These are phyloP conservation scores for Cebidichthys violaceus DNA, from an alignment of 2,113 vertebrate genomes.

Conservation along the genomic window DNA sequence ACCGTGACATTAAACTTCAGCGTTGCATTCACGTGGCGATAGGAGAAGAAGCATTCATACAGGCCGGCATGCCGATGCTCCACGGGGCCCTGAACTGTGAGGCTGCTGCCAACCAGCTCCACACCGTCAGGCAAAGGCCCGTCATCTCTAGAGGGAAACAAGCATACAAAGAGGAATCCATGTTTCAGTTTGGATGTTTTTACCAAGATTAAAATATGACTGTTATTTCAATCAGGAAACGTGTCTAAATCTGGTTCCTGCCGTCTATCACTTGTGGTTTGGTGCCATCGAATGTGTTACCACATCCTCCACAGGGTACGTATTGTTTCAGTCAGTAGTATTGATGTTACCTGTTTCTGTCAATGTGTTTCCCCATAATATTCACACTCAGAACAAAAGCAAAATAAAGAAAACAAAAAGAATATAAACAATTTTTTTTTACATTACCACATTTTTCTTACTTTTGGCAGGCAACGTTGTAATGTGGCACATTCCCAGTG, in stretches of 20 bases:
- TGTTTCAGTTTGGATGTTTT: background rate
- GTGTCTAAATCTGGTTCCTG: conserved; percentile 41
- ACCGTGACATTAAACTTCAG: conserved; percentile 72
- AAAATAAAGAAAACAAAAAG: background rate
- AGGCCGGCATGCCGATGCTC: conserved; percentile 61
- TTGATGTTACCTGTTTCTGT: background rate
- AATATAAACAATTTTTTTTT: background rate
- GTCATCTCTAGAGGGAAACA: conserved; percentile 56
- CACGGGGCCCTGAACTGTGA: conserved; percentile 66
- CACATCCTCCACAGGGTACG: conserved; percentile 63
- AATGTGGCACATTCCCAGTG: conserved; percentile 74
- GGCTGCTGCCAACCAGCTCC: conserved; percentile 45
- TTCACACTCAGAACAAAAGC: background rate
- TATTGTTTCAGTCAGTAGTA: conserved; percentile 19
- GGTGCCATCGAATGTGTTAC: conserved; percentile 52
- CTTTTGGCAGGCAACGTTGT: conserved; percentile 76
- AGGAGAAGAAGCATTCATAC: conserved; percentile 74
- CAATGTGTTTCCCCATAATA: background rate
- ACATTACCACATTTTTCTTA: conserved; percentile 50
- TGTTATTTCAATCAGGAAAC: conserved; percentile 21
- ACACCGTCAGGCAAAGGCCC: conserved; percentile 64
- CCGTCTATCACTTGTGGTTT: conserved; percentile 54
- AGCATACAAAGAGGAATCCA: background rate
- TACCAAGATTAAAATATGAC: background rate
- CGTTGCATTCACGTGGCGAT: conserved; percentile 56